Conservation (phyloP, 2,113 vertebrate genomes). For the Oxyura jamaicensis region DNA sequence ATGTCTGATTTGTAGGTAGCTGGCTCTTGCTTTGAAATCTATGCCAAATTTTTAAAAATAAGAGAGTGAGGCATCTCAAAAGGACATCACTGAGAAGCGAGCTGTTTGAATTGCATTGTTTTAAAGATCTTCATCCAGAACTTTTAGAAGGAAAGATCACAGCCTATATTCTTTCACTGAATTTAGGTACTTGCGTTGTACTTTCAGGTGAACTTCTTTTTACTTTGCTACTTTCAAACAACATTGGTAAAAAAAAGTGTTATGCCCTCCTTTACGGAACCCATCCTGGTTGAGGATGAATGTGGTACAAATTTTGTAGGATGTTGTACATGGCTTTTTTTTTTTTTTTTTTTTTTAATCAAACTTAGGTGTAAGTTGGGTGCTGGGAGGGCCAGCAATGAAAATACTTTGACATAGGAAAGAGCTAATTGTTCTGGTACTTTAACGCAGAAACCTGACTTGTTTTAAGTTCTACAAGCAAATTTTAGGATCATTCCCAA, state of each 20-base stretch:
- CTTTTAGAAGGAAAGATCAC: background rate
- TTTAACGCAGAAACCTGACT: background rate
- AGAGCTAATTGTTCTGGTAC: background rate
- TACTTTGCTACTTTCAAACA: background rate
- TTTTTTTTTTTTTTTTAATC: background rate
- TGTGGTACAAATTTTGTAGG: background rate
- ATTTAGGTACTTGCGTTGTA: background rate
- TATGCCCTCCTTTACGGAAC: background rate
- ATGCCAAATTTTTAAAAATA: background rate
- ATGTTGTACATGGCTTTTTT: background rate
- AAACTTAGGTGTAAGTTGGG: accelerated
- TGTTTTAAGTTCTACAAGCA: background rate
- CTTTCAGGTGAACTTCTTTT: background rate
- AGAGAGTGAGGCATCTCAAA: background rate
- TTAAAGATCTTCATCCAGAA: background rate
- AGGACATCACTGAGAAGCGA: background rate
- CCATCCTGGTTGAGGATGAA: background rate
- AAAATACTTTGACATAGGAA: background rate
- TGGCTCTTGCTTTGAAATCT: background rate
- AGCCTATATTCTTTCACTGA: background rate
- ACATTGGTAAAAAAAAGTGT: background rate
- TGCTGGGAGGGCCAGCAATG: background rate
- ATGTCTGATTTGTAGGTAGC: background rate
- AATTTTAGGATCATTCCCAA: background rate
- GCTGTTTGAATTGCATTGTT: background rate